Evolutionary conservation across 2,113 vertebrate species (phyloP), one percentile per base, ranked within the genome.

Genomic region (Rynchops niger): DNA sequence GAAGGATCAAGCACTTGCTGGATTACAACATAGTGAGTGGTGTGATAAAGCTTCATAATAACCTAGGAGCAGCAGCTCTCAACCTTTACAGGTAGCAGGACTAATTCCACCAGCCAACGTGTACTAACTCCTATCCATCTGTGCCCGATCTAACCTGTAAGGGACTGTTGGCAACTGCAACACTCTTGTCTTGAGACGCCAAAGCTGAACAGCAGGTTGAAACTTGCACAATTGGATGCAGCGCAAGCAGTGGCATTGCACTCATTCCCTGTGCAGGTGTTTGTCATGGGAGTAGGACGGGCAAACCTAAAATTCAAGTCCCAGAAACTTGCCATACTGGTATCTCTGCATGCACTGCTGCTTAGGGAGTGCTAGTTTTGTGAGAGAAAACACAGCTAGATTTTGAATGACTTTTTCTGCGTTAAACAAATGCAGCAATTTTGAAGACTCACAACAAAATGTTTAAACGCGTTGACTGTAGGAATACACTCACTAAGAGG

Each of bases 321-420:
- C 87, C 90, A 91, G 95, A 88, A 92, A 91, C 93, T 76, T 91
- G 95, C 91, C 81, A 82, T 96, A 96, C 94, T 93, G 96, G 95
- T 92, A 96, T 90, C 91, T 86, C 94, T 38, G 38, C 91, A 62
- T 88, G 78, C 7, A 20, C 53, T 66, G 74, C 71, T 86, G 50
- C 55, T 82, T 22, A 73, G 87, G 91, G 95, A 97, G 94, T 55
- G 77, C 70, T 93, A n/a, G n/a, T 5, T 91, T 61, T 55, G 84
- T 6, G 58, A 67, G 52, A 40, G 67, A 91, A 83, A 61, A 88
- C 42, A 56, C 38, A 65, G 67, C 70, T 40, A 86, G 32, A 52
- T 83, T 85, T 63, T 30, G 45, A 91, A 88, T 3, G 1, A 29
- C 62, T 79, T 85, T 34, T 56, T 30, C 56, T 26, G 15, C 20